Evolutionary conservation across 2,888 invertebrate genomes (phyloP).

Genomic region (Isoperla grammatica): DNA sequence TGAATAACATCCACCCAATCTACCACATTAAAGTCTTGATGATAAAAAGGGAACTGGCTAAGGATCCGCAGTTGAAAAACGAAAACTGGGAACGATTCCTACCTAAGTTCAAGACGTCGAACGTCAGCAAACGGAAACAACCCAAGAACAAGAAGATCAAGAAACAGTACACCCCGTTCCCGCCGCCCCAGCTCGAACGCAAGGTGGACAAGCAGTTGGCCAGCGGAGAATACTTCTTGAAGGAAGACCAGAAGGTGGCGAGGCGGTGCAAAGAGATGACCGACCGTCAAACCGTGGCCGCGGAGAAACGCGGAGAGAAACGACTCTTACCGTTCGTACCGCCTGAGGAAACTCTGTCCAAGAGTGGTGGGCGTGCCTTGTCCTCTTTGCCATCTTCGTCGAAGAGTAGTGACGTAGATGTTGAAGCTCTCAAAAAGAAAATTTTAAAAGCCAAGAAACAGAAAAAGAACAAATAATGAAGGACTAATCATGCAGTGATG

Average conservation of each 20-base stretch:
- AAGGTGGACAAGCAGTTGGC: conserved; percentile 90
- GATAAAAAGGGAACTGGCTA: conserved; percentile 93
- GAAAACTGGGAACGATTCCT: conserved; percentile 97
- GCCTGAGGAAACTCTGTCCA: background rate
- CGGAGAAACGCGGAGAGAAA: background rate
- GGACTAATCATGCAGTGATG: no score
- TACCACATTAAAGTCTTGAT: conserved; percentile 95
- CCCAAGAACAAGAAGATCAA: conserved; percentile 84
- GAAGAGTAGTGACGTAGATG: background rate
- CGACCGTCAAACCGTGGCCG: background rate
- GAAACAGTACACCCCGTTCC: conserved; percentile 96
- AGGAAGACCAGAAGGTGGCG: conserved; percentile 69
- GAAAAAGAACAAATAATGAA: background rate
- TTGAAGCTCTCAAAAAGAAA: background rate
- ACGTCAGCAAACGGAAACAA: conserved; percentile 80
- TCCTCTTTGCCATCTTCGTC: background rate
- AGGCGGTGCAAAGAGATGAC: conserved; percentile 40
- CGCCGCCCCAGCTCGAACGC: conserved; percentile 84
- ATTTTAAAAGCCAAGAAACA: background rate
- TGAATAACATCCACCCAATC: conserved; percentile 98
- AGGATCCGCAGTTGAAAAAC: conserved; percentile 84
- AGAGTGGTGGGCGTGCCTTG: no score
- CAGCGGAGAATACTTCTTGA: conserved; percentile 96
- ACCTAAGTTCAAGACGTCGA: conserved; percentile 89
- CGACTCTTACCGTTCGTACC: background rate